Base-by-base conservation (phyloP, 1,140 invertebrate species). In the Oncopeltus fasciatus region DNA sequence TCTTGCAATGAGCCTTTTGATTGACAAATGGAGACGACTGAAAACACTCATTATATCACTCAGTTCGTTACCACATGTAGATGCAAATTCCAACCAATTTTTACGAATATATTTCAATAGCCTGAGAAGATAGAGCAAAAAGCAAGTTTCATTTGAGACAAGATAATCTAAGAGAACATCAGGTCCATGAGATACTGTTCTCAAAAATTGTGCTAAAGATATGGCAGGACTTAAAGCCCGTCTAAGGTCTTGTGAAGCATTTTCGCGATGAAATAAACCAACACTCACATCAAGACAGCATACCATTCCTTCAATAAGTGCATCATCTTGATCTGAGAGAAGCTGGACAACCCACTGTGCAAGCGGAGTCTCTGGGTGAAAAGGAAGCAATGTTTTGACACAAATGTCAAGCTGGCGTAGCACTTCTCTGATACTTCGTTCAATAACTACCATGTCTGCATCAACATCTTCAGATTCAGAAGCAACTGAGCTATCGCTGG, bases 61-160 rank as follows among this genome's bases (percentile, higher is more conserved):
- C 21, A 91, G 72, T 62, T 86, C 86, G 66, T 83, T 78, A 62
- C 83, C 85, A 72, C 88, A 91, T 63, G 83, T 85, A 26, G 79
- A 76, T 0, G 90, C 78, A 71, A 93, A 92, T 69, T 86, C 86
- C 0, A 79, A 74, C 89, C 90, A 92, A 72, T 90, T 89, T 66
- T 85, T 80, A 64, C 84, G 77, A 14, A 90, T 82, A 75, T 88
- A 92, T 69, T 93, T 92, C 20, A 95, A 77, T 70, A 92, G 86
- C 66, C 89, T 79, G 57, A 92, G 76, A 57, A 95, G 75, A 76
- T 94, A 95, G 2, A 92, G 74, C 46, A 94, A 74, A 72, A 93
- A 94, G 73, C 88, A 92, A 4, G 90, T 95, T 72, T 94, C 90
- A 71, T 91, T 92, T 67, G 88, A 91, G 26, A 92, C 87, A 61